phyloP scores from a whole-genome alignment of 2,113 vertebrate genomes.

The Phylloscopus trochilus region DNA sequence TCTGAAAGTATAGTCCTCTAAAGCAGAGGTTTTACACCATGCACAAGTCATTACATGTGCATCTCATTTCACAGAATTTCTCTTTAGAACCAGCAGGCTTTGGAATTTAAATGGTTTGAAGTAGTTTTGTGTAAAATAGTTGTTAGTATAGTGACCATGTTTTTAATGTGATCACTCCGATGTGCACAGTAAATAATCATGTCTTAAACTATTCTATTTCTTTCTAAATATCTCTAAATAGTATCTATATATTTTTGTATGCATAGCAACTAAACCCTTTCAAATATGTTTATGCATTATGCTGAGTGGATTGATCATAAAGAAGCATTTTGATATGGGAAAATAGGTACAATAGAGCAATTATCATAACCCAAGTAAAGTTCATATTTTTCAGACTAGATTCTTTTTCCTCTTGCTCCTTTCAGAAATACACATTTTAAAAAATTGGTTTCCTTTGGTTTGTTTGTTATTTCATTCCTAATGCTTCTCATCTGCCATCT shows the following conservation, averaged over 20 bases:
- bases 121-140: neutral
- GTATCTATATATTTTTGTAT: neutral
- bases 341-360: neutral
- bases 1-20: neutral
- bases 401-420: slow-evolving; percentile 15
- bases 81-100: neutral
- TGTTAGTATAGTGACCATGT: neutral
- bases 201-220: neutral
- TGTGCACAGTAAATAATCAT: neutral
- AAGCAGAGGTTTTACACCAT: neutral
- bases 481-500: slow-evolving; percentile 62
- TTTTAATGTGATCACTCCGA: neutral
- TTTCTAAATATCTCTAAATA: neutral
- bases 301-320: neutral
- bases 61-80: neutral
- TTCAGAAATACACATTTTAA: slow-evolving; percentile 15
- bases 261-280: neutral
- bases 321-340: neutral
- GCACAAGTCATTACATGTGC: neutral
- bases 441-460: slow-evolving; percentile 52
- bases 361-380: slow-evolving; percentile 24
- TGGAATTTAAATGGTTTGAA: neutral
- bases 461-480: slow-evolving; percentile 65
- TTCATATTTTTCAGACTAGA: slow-evolving; percentile 17
- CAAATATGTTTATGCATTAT: neutral